These are phyloP conservation scores for Belonocnema kinseyi DNA, from an alignment of 1,140 invertebrate species.

Conservation along the genomic window DNA sequence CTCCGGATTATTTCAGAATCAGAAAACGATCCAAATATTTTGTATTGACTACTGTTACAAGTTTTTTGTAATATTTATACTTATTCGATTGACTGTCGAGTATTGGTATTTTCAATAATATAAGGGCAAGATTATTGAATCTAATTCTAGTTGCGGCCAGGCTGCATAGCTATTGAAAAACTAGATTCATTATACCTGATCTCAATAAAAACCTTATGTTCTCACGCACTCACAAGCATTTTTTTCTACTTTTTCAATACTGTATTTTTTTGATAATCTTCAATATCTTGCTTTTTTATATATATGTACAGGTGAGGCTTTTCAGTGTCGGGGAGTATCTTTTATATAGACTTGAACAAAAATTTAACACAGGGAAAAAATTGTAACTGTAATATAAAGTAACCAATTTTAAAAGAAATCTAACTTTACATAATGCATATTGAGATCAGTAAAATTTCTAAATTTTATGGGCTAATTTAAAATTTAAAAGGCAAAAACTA, in stretches of 20 bases:
- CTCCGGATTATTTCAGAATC: constrained; percentile 38
- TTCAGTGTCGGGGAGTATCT: no score
- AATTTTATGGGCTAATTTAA: no score
- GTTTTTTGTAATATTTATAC: constrained; percentile 55
- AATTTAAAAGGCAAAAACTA: no score
- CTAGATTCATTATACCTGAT: constrained; percentile 4
- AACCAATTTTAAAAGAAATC: no score
- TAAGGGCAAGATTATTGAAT: constrained; percentile 34
- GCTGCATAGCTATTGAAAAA: constrained; percentile 44
- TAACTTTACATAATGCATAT: no score
- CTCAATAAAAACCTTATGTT: neutral
- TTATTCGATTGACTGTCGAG: constrained; percentile 71
- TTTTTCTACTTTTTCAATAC: constrained; percentile 4
- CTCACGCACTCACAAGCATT: neutral
- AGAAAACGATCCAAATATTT: constrained; percentile 30
- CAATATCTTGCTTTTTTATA: neutral
- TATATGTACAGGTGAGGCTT: no score
- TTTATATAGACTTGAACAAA: no score
- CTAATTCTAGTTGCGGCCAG: constrained; percentile 33
- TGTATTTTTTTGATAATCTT: neutral
- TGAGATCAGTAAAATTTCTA: no score
- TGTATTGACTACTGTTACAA: constrained; percentile 70
- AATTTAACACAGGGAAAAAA: no score
- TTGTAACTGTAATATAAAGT: no score
- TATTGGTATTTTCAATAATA: constrained; percentile 52